Evolutionary conservation across 2,888 invertebrate genomes (phyloP).

Genomic region (Eurytoma californica): DNA sequence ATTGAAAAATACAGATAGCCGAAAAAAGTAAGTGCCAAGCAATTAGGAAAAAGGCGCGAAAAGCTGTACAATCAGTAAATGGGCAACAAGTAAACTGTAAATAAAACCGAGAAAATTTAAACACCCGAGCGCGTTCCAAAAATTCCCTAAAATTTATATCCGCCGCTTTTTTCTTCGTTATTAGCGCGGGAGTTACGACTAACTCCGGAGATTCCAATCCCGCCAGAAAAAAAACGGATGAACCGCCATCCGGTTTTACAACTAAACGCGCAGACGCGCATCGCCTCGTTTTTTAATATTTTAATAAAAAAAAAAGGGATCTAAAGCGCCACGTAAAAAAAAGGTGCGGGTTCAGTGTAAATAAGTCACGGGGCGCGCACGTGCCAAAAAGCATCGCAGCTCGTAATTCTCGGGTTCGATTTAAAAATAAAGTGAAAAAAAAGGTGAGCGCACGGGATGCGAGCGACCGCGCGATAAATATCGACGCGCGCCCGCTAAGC

Average conservation of each 20-base stretch:
- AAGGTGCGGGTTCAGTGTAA: constrained; percentile 9
- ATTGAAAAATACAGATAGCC: too few relatives aligned
- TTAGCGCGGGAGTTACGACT: too few relatives aligned
- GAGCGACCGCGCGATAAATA: constrained; percentile 65
- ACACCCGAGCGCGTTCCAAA: background rate
- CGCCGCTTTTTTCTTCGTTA: too few relatives aligned
- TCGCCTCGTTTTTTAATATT: too few relatives aligned
- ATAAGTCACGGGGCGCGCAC: constrained; percentile 56
- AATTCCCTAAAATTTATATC: too few relatives aligned
- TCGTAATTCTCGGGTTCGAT: constrained; percentile 67
- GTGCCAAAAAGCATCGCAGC: constrained; percentile 66
- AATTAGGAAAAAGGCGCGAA: constrained; percentile 10
- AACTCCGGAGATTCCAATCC: background rate
- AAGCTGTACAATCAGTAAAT: background rate
- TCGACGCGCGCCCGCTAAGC: constrained; percentile 49
- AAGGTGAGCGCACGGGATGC: constrained; percentile 60
- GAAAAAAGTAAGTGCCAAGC: too few relatives aligned
- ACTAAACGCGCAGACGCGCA: background rate
- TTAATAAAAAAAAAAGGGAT: background rate
- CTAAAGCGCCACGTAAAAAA: constrained; percentile 5
- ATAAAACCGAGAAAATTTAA: too few relatives aligned
- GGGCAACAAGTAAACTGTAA: too few relatives aligned
- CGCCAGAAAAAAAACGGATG: background rate
- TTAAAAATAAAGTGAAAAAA: constrained; percentile 61
- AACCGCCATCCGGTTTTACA: background rate